Conservation (phyloP, 2,888 invertebrate species). For the Asteroscopus sphinx region DNA sequence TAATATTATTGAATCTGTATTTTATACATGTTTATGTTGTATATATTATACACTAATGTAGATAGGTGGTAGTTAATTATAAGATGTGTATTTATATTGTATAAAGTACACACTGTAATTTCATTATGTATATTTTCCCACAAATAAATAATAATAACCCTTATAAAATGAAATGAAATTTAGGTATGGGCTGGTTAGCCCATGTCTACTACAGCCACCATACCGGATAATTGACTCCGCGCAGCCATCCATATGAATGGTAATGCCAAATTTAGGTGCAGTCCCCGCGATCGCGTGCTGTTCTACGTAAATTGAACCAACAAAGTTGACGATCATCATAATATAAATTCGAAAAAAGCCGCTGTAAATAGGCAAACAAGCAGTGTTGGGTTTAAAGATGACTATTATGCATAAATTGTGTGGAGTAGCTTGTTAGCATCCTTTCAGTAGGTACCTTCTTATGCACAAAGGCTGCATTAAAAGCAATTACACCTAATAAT, state of each 20-base stretch:
- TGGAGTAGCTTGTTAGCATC: conserved; percentile 31
- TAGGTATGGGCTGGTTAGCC: no score
- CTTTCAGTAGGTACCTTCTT: conserved; percentile 43
- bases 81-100: no score
- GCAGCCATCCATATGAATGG: conserved; percentile 59
- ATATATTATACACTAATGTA: no score
- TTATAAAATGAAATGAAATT: no score
- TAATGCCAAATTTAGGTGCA: conserved; percentile 60
- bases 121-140: no score
- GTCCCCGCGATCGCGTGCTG: conserved; percentile 50
- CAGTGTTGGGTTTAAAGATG: conserved; percentile 42
- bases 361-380: conserved; percentile 41
- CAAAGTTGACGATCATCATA: conserved; percentile 47
- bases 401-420: conserved; percentile 39
- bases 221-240: conserved; percentile 61
- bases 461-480: conserved; percentile 43
- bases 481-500: conserved; percentile 19
- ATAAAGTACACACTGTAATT: no score
- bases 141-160: no score
- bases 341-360: conserved; percentile 47
- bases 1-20: no score
- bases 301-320: conserved; percentile 52
- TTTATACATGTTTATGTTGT: no score
- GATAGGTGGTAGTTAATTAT: no score
- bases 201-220: conserved; percentile 24